Evolutionary conservation across 2,113 vertebrate genomes (phyloP), one percentile per base, ranked within the genome.

Genomic region (Microcebus lehilahytsara): DNA sequence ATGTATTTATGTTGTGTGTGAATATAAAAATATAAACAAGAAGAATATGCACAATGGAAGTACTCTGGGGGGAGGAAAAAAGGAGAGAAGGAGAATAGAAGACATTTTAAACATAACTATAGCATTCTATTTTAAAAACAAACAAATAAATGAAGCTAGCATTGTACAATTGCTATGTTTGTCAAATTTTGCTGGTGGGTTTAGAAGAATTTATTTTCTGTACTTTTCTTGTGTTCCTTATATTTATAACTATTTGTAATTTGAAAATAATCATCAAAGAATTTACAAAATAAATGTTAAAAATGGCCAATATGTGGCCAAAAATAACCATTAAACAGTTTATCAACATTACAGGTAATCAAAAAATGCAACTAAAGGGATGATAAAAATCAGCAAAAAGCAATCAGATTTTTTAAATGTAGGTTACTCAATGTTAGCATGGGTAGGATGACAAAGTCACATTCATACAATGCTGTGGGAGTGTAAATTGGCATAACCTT

Each of bases 401-500:
- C 40, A 83, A 32, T 22, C 13, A 71, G 20, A 37, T 49, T 86
- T 97, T 89, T 53, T 72, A 49, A 95, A 91, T 79, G 20, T 77
- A 91, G 37, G 34, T 8, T 75, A 66, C 27, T 96, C 30, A 13
- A 2, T 72, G 74, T 75, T 91, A 75, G 32, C 67, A 84, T 32
- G 64, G n/a, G 56, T 67, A 87, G 62, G 69, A 84, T 62, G 49
- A 80, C 27, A 51, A 75, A 37, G 9, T 30, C n/a, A 30, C 32
- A 71, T 72, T 96, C 72, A 75, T 87, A 71, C 79, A 90, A 22
- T 84, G 53, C 69, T 37, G 20, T 94, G 58, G 85, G 62, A 83
- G 42, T 93, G 42, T 66, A 95, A 97, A 96, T 95, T 95, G 80
- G 51, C 60, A 2, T 83, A 96, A 96, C 93, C 93, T 97, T 97